Percentiles rank a stretch among this genome's conserved stretches.
Evolutionary conservation across 2,113 vertebrate genomes (phyloP).

Genomic region (Archilochus colubris): DNA sequence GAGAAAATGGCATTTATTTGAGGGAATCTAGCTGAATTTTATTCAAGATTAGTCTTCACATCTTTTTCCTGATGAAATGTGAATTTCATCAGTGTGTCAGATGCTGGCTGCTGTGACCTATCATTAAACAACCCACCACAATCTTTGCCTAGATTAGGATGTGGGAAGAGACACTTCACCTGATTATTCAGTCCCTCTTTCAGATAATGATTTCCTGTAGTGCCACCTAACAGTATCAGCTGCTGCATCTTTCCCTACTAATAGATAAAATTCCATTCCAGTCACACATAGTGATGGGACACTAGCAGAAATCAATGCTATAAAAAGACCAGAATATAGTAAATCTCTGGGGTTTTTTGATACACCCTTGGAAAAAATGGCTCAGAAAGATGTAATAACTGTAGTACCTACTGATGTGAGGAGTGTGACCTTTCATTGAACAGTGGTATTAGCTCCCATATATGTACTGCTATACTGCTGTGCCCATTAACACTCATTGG

Average conservation of each 20-base stretch:
- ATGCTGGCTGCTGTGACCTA: background rate
- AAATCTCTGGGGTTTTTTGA: background rate
- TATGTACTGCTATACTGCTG: background rate
- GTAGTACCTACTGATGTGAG: background rate
- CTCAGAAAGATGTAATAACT: background rate
- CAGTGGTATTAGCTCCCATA: rapidly evolving
- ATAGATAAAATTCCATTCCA: background rate
- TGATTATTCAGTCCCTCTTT: background rate
- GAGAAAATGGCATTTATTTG: background rate
- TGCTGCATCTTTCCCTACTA: background rate
- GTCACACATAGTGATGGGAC: background rate
- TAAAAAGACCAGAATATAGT: background rate
- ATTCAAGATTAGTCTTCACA: background rate
- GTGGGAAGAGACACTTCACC: background rate
- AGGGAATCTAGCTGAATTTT: background rate
- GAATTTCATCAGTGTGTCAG: background rate
- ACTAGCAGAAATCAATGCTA: background rate
- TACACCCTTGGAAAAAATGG: background rate
- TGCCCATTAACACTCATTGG: rapidly evolving
- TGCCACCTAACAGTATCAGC: background rate
- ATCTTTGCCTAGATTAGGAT: background rate
- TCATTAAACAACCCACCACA: background rate
- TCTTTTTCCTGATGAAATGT: background rate
- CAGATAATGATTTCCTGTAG: background rate
- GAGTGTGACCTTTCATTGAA: background rate